Evolutionary conservation across 2,113 vertebrate species (phyloP).

Genomic region (Ailuropoda melanoleuca): DNA sequence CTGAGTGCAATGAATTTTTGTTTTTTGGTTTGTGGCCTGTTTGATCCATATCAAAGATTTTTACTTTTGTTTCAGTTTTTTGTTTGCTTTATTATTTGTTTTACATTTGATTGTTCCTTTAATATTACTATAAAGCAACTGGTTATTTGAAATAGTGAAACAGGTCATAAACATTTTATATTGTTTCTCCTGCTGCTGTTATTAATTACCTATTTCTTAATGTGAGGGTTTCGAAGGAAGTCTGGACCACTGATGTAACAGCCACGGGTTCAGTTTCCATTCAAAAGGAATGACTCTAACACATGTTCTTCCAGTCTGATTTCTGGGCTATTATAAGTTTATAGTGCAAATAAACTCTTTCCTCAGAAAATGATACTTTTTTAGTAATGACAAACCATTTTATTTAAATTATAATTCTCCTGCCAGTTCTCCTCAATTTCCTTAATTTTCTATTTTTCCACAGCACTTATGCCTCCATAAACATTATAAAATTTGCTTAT

Average conservation of each 20-base stretch:
- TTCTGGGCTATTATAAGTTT: background rate
- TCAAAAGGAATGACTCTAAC: background rate
- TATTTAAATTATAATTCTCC: background rate
- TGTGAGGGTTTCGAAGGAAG: background rate
- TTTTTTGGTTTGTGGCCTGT: background rate
- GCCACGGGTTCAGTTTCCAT: background rate
- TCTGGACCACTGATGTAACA: background rate
- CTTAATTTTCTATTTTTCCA: background rate
- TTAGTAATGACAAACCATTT: background rate
- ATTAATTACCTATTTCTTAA: constrained; percentile 18
- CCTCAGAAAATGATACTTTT: background rate
- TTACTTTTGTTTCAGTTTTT: background rate
- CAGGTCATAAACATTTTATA: background rate
- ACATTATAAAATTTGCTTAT: background rate
- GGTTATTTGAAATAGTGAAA: background rate
- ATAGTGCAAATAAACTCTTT: constrained; percentile 10
- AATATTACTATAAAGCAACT: background rate
- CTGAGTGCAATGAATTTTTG: background rate
- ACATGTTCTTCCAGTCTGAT: background rate
- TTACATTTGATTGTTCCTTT: background rate
- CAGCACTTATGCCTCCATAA: background rate
- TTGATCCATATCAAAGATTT: background rate
- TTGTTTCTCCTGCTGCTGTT: background rate
- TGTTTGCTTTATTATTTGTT: background rate
- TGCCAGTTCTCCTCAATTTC: background rate